Evolutionary conservation across 2,113 vertebrate genomes (phyloP), one percentile per base, ranked within the genome.

Genomic region (Mastomys natalensis): DNA sequence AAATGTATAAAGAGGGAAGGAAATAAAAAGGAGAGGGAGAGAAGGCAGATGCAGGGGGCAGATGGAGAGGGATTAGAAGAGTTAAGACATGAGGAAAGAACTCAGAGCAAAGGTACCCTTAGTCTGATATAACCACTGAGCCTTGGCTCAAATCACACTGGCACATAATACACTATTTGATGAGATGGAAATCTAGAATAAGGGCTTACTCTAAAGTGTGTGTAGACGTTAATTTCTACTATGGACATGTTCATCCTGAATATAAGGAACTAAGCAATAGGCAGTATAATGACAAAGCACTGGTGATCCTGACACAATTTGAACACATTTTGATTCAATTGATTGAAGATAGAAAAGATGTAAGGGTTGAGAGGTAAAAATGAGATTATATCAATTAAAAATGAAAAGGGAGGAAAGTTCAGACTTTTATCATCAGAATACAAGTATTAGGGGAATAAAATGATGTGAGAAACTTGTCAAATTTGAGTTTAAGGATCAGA

Each of bases 251-350:
- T 21, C 2, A 13, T 55, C 0, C 13, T 73, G 90, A 31, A 31
- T 0, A 34, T 6, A 81, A 68, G 3, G 62, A 16, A 19, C 29
- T 64, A 48, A 64, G 34, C 21, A 60, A 37, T 40, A 3, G 15
- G 5, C 31, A 84, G 8, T 53, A 37, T 19, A 4, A 7, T 48
- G 31, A 43, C 24, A 81, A 3, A 10, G 84, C 60, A 73, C 55
- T 48, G 62, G 34, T 93, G 51, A 91, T 24, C 24, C 53, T 97
- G 60, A 87, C 5, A 82, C 58, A 21, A 84, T 45, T 94, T 82
- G 43, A 76, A 76, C 17, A 80, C 10, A 31, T 29, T 3, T 19
- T 70, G 16, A 34, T 19, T 74, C 3, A 53, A 66, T 26, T 51
- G 29, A 13, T 53, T 45, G 5, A 68, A 66, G 11, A 80, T 5